Evolutionary conservation across 2,797 vertebrate genomes (phyloP).

Genomic region (Lateolabrax maculatus): DNA sequence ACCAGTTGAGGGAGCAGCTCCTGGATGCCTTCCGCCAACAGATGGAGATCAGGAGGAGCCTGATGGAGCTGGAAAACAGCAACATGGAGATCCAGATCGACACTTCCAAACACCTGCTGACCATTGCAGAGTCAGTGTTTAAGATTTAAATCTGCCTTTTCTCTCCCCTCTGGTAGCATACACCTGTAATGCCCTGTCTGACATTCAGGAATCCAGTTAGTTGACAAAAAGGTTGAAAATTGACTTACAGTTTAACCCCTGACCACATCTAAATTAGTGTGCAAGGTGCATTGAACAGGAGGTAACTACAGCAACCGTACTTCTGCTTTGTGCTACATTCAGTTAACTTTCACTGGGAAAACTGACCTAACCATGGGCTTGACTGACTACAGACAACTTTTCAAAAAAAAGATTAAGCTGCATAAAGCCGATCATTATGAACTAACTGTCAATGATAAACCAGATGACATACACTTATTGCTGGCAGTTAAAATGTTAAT

Average conservation of each 20-base stretch:
- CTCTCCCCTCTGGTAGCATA: neutral
- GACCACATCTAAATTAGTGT: neutral
- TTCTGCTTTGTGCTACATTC: neutral
- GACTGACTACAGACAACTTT: neutral
- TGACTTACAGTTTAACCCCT: neutral
- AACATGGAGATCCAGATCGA: conserved; percentile 91
- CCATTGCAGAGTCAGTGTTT: conserved; percentile 87
- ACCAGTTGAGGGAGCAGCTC: conserved; percentile 88
- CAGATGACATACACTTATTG: neutral
- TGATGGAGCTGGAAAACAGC: conserved; percentile 91
- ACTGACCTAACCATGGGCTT: neutral
- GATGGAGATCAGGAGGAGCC: conserved; percentile 89
- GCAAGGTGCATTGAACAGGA: neutral
- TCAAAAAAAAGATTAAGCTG: neutral
- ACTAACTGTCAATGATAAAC: neutral
- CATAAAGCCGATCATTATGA: neutral
- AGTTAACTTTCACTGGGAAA: neutral
- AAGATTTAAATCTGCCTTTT: neutral
- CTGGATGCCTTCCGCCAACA: conserved; percentile 89
- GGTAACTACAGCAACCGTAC: neutral
- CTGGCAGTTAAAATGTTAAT: neutral
- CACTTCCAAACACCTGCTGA: conserved; percentile 90
- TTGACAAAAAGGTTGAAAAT: neutral
- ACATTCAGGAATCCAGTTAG: neutral
- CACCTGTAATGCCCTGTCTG: neutral